Evolutionary conservation across 2,113 vertebrate genomes (phyloP).

Genomic region (Centropus unirufus): DNA sequence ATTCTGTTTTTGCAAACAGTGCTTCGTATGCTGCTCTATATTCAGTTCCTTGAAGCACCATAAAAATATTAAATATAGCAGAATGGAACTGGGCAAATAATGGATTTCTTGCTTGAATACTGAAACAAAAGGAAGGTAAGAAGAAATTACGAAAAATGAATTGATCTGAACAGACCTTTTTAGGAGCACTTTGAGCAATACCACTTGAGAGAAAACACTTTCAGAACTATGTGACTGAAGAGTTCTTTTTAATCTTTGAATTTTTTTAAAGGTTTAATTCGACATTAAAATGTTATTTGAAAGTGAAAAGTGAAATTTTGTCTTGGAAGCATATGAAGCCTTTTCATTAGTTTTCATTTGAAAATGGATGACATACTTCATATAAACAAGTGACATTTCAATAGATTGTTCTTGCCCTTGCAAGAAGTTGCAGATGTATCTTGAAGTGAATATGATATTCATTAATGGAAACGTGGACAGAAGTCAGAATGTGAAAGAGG

Average conservation of each 20-base stretch:
- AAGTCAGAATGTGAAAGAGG: neutral
- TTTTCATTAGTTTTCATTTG: neutral
- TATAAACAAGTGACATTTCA: neutral
- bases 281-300: neutral
- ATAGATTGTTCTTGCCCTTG: neutral
- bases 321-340: neutral
- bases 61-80: neutral
- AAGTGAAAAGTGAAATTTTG: neutral
- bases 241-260: neutral
- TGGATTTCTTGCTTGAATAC: neutral
- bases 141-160: conserved; percentile 23
- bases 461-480: neutral
- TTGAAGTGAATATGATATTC: neutral
- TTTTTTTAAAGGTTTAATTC: neutral
- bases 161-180: neutral
- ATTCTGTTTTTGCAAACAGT: neutral
- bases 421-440: neutral
- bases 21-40: neutral
- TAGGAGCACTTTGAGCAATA: neutral
- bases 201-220: neutral
- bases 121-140: conserved; percentile 34
- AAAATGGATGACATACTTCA: neutral
- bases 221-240: neutral
- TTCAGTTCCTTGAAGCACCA: neutral
- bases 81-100: conserved; percentile 22